Percentiles rank a stretch among this genome's conserved stretches.
These are phyloP conservation scores for Pseudoips prasinana DNA, from an alignment of 2,888 invertebrate genomes.

Conservation along the genomic window DNA sequence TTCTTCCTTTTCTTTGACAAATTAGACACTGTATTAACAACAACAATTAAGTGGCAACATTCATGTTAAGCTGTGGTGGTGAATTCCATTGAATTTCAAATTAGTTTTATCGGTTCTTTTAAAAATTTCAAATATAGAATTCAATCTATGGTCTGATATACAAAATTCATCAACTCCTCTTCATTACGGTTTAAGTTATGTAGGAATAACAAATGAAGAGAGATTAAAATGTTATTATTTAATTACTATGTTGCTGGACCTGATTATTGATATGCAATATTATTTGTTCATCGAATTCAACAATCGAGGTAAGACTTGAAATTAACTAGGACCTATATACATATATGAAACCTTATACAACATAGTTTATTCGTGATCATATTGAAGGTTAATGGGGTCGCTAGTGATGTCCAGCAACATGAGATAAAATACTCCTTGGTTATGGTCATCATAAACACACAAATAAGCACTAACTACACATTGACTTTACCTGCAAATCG, in stretches of 20 bases:
- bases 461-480: conserved; percentile 5
- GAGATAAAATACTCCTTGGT: too few species aligned
- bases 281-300: too few species aligned
- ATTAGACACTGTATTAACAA: conserved; percentile 37
- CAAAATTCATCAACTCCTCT: conserved; percentile 5
- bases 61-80: conserved; percentile 28
- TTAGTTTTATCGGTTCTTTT: conserved; percentile 11
- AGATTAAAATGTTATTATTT: neutral
- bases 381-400: too few species aligned
- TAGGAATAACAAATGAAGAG: conserved; percentile 2
- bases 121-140: conserved; percentile 5
- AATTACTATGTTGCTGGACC: conserved; percentile 3
- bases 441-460: neutral
- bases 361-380: too few species aligned
- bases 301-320: too few species aligned
- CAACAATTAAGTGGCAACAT: conserved; percentile 36
- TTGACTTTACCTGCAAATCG: conserved; percentile 95
- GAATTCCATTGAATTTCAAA: conserved; percentile 14
- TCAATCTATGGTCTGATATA: neutral
- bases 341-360: too few species aligned
- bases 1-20: conserved; percentile 25
- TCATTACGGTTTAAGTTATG: conserved; percentile 5
- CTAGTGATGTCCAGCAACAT: conserved; percentile 10
- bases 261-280: neutral
- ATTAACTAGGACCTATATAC: too few species aligned